Evolutionary conservation across 1,140 invertebrate species (phyloP).

Genomic region (Brachionus calyciflorus): DNA sequence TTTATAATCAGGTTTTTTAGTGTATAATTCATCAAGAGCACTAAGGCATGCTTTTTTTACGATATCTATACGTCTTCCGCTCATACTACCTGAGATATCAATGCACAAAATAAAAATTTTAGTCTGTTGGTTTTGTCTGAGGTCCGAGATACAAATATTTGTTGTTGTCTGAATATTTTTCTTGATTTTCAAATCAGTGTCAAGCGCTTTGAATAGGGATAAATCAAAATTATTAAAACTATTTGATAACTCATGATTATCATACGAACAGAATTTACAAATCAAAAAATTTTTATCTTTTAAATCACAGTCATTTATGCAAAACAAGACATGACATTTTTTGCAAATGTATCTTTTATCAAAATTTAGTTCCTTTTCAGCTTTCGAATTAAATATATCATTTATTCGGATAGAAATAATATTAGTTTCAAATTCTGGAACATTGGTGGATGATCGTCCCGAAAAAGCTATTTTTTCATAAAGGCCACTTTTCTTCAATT

Average conservation of each 20-base stretch:
- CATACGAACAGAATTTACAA: neutral
- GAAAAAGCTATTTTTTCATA: too few species aligned
- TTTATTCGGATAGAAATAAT: neutral
- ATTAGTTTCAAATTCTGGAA: neutral
- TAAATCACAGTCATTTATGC: neutral
- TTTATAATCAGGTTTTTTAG: neutral
- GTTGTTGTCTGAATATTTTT: neutral
- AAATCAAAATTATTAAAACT: too few species aligned
- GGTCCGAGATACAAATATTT: neutral
- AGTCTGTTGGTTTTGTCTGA: neutral
- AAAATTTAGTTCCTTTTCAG: neutral
- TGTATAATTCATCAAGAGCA: neutral
- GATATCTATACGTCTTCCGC: neutral
- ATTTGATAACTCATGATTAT: too few species aligned
- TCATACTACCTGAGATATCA: neutral
- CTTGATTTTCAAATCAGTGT: neutral
- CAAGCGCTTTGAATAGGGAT: too few species aligned
- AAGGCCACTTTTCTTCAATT: too few species aligned
- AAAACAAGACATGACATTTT: neutral
- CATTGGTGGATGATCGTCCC: too few species aligned
- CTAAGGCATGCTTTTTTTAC: neutral
- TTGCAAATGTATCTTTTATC: neutral
- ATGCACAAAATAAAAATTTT: neutral
- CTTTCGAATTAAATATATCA: neutral
- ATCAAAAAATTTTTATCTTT: neutral